Percentiles rank a stretch among this genome's conserved stretches.
Conservation (phyloP, 2,797 vertebrate genomes). For the Melanotaenia maccullochi region DNA sequence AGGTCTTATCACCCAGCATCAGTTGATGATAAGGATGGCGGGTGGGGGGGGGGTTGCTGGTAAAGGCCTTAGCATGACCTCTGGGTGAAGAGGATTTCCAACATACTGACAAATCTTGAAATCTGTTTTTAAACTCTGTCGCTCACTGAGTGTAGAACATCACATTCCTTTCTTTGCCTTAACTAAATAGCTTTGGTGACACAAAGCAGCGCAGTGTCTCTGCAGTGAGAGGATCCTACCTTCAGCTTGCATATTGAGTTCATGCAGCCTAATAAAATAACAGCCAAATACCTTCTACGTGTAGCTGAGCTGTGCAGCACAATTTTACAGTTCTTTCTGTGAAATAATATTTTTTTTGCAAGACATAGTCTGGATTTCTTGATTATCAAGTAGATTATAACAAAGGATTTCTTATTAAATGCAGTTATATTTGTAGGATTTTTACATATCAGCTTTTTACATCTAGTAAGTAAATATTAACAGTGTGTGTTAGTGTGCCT, state of each 20-base stretch:
- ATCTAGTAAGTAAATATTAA: background rate
- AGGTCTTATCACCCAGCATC: background rate
- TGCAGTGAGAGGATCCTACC: background rate
- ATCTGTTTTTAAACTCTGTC: background rate
- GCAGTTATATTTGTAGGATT: too few relatives aligned
- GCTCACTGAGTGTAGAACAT: background rate
- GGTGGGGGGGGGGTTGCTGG: background rate
- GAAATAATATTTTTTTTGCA: background rate
- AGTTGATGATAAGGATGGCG: background rate
- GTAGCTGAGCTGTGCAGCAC: background rate
- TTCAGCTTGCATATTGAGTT: background rate
- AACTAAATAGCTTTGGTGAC: background rate
- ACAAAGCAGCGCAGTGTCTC: background rate
- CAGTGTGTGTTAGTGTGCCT: background rate
- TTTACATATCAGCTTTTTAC: too few relatives aligned
- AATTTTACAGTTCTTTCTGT: background rate
- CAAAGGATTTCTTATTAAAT: background rate
- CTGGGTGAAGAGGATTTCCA: background rate
- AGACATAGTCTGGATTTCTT: background rate
- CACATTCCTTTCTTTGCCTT: background rate
- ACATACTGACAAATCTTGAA: background rate
- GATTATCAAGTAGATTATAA: background rate
- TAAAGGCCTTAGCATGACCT: background rate
- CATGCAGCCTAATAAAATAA: background rate
- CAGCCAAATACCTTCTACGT: background rate